phyloP scores from a whole-genome alignment of 2,888 invertebrate genomes.

The Conus canariensis region DNA sequence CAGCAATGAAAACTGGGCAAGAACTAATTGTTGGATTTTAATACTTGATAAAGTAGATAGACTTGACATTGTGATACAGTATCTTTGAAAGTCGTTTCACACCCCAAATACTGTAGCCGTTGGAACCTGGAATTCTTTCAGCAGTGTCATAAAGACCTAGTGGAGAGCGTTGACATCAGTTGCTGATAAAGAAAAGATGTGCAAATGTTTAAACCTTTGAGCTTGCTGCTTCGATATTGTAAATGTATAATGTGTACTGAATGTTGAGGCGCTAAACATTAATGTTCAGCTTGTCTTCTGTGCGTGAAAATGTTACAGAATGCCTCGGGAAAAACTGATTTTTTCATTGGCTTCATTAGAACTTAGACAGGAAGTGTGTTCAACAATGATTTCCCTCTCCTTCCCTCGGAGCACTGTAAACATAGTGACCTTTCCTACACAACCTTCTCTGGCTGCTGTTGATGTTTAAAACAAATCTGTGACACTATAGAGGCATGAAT shows the following conservation, averaged over 20 bases:
- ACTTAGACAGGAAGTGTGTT: not conserved
- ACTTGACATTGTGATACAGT: too few species aligned
- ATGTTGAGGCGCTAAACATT: not conserved
- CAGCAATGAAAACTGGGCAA: too few species aligned
- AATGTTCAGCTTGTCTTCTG: not conserved
- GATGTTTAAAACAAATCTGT: slow-evolving; percentile 11
- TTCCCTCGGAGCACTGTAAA: not conserved
- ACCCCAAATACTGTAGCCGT: too few species aligned
- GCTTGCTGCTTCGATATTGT: not conserved
- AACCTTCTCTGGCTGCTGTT: slow-evolving; percentile 36
- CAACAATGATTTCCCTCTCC: not conserved
- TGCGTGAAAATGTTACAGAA: not conserved
- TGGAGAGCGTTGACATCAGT: not conserved
- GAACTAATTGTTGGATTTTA: too few species aligned
- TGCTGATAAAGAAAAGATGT: not conserved
- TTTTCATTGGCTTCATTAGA: not conserved
- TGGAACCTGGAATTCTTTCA: too few species aligned
- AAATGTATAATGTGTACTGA: not conserved
- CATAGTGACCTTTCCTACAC: slow-evolving; percentile 7
- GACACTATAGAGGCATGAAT: slow-evolving; percentile 6
- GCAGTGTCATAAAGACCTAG: too few species aligned
- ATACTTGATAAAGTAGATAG: too few species aligned
- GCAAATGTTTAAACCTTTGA: not conserved
- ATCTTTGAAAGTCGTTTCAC: too few species aligned
- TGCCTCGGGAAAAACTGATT: not conserved